Evolutionary conservation across 2,888 invertebrate species (phyloP).

Genomic region (Brenthis hecate): DNA sequence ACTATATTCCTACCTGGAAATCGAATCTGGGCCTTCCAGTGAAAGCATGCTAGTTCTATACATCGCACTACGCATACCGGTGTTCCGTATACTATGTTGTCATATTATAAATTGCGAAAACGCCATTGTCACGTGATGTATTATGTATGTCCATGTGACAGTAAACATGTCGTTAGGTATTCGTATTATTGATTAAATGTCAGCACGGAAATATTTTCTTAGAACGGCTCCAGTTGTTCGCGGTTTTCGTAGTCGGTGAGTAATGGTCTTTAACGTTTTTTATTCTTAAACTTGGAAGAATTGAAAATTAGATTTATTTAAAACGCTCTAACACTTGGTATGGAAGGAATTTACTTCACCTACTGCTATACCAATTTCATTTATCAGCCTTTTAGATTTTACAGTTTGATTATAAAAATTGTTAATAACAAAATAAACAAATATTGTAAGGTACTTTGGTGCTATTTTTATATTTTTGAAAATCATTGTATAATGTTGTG

Average conservation of each 20-base stretch:
- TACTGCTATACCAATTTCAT: neutral
- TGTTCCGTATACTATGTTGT: neutral
- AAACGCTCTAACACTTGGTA: neutral
- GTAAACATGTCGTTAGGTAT: slow-evolving; percentile 14
- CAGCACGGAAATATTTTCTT: slow-evolving; percentile 10
- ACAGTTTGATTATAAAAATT: neutral
- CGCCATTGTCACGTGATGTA: slow-evolving; percentile 5
- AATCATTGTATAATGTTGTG: too few relatives aligned
- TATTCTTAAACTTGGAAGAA: neutral
- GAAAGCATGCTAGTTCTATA: too few relatives aligned
- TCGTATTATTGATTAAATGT: slow-evolving; percentile 24
- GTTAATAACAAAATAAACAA: too few relatives aligned
- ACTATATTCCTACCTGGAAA: too few relatives aligned
- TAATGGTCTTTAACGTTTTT: slow-evolving; percentile 21
- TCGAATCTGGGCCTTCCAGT: too few relatives aligned
- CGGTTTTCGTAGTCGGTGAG: slow-evolving; percentile 24
- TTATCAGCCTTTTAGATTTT: neutral
- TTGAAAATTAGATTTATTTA: slow-evolving; percentile 4
- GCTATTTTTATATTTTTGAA: too few relatives aligned
- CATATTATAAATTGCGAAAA: neutral
- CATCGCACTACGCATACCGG: too few relatives aligned
- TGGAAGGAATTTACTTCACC: neutral
- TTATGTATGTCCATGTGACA: slow-evolving; percentile 20
- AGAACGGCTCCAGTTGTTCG: neutral
- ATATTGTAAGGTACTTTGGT: too few relatives aligned